phyloP scores from a whole-genome alignment of 1,140 invertebrate species.

The Diprion similis region DNA sequence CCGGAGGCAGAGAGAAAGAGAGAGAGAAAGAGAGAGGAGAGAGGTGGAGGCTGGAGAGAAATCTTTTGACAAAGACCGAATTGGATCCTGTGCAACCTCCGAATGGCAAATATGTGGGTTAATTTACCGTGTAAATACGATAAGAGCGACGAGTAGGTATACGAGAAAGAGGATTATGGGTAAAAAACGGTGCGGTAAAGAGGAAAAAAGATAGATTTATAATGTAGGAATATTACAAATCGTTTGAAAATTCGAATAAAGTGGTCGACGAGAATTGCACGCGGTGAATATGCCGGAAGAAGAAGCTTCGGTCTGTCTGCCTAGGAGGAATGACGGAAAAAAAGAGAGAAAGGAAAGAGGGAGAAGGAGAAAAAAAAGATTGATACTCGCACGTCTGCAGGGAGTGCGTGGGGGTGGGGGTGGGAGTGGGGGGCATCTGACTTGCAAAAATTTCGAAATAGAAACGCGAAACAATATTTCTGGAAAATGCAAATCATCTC shows the following conservation, averaged over 20 bases:
- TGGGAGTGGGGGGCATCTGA: conserved; percentile 29
- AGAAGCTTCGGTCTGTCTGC: no score
- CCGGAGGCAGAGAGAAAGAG: background rate
- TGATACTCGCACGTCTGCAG: conserved; percentile 18
- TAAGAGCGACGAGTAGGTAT: background rate
- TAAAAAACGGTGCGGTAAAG: background rate
- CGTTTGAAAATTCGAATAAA: no score
- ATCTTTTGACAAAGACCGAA: background rate
- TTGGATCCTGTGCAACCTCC: background rate
- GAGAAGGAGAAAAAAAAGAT: conserved; percentile 1
- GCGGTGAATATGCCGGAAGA: background rate
- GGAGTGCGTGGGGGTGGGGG: conserved; percentile 34
- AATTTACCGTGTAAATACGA: background rate
- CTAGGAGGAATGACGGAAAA: no score
- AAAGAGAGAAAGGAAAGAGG: background rate
- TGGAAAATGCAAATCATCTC: conserved; percentile 53
- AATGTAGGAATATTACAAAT: background rate
- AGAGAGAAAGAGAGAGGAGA: no score
- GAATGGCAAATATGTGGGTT: background rate
- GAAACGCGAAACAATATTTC: conserved; percentile 28
- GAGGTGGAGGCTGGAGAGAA: background rate
- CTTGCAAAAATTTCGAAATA: conserved; percentile 32
- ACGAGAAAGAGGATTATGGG: background rate
- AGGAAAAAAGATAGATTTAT: background rate
- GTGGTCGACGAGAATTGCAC: no score